Evolutionary conservation across 2,113 vertebrate genomes (phyloP), one percentile per base, ranked within the genome.

Genomic region (Indicator indicator): DNA sequence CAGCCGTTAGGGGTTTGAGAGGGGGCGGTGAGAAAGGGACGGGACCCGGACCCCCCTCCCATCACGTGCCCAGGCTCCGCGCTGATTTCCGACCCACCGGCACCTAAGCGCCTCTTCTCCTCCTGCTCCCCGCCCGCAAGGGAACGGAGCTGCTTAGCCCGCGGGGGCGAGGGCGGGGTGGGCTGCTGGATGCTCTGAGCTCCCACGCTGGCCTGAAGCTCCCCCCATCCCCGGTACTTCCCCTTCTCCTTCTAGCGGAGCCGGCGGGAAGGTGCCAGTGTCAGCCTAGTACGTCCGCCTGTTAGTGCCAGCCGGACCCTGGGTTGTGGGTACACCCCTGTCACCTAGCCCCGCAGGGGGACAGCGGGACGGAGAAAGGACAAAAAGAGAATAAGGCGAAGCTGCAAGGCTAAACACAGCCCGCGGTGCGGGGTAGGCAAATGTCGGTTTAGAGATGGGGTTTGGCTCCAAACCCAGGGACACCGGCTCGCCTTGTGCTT

Each of bases 261-360:
- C 36, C 26, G 28, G 12, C 27, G 24, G 27, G 42, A 42, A 9
- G 5, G 8, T 9, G 44, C 12, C 15, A 12, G 65, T n/a, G 27
- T 1, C 19, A 26, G 13, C 46, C 17, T 28, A 19, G 20, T 30
- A n/a, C 44, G 26, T 17, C 4, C 11, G 60, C 32, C 5, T 9
- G 28, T 2, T 6, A 27, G 59, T 32, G 33, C 2, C 62, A 13
- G 40, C 59, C 20, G 33, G 9, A 11, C 10, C 65, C 23, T 12
- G 48, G 16, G 1, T 15, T 21, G 6, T 6, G 19, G 5, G 2
- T 24, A 19, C 19, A 5, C 6, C 6, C 42, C 33, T 1, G 33
- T 18, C 8, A 52, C 50, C 44, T 5, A 8, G 6, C 28, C 46
- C 27, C 14, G 8, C 36, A 10, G 32, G 8, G 55, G 21, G 10